Conservation (phyloP, 2,888 invertebrate genomes). For the Scaptodrosophila latifasciaeformis region DNA sequence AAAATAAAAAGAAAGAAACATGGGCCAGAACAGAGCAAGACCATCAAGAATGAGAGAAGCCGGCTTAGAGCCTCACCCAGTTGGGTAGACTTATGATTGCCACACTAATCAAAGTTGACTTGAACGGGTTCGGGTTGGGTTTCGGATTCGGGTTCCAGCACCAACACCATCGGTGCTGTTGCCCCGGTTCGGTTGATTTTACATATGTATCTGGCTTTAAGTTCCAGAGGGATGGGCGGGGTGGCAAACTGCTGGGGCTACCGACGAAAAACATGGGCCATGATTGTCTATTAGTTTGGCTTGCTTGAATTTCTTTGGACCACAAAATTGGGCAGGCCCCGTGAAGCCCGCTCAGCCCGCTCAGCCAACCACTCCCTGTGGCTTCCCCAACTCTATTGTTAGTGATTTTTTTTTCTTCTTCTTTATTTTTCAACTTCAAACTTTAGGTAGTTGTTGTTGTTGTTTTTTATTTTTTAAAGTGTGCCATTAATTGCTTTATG, state of each 20-base stretch:
- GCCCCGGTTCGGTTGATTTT: not conserved
- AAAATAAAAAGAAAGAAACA: no score
- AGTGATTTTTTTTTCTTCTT: no score
- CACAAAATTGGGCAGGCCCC: conserved; percentile 16
- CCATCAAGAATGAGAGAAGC: conserved; percentile 8
- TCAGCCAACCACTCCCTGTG: not conserved
- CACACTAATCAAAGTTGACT: conserved; percentile 59
- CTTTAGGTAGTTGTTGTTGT: not conserved
- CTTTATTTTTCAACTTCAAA: no score
- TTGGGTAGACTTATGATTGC: conserved; percentile 59
- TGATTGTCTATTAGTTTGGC: conserved; percentile 30
- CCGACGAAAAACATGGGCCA: conserved; percentile 2
- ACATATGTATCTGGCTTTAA: not conserved
- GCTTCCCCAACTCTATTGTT: no score
- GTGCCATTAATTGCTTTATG: conserved; percentile 64
- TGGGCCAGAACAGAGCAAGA: not conserved
- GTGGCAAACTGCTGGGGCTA: not conserved
- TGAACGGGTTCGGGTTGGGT: conserved; percentile 32
- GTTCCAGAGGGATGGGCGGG: not conserved
- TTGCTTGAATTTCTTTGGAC: conserved; percentile 7
- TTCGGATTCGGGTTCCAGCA: no score
- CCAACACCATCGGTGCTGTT: not conserved
- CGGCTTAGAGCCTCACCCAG: conserved; percentile 38
- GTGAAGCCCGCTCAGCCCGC: not conserved
- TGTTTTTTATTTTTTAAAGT: conserved; percentile 42